Percentiles rank a stretch among this genome's conserved stretches.
phyloP scores from a whole-genome alignment of 2,113 vertebrate species.

The Arenaria interpres region DNA sequence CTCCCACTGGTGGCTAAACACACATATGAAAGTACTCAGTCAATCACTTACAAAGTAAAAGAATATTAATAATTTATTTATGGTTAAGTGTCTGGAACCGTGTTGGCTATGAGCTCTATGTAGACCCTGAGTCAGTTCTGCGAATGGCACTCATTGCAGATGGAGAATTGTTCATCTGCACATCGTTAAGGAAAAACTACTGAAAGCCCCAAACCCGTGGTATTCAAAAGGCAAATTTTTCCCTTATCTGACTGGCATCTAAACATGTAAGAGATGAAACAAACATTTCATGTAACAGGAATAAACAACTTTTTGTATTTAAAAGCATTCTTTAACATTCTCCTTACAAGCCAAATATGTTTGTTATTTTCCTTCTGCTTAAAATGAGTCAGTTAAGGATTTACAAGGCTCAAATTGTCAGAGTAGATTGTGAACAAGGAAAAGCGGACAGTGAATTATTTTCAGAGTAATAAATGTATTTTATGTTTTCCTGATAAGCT shows the following conservation, averaged over 20 bases:
- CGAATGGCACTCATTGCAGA: neutral
- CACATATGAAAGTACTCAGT: neutral
- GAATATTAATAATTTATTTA: neutral
- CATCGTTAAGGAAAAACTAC: neutral
- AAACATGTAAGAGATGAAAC: neutral
- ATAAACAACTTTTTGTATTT: conserved; percentile 7
- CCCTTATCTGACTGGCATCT: neutral
- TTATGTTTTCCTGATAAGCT: neutral
- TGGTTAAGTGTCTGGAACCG: neutral
- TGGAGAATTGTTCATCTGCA: neutral
- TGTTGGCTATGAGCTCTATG: neutral
- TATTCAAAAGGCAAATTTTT: neutral
- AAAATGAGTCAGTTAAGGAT: conserved; percentile 40
- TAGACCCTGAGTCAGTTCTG: neutral
- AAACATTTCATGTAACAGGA: neutral
- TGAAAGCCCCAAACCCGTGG: neutral
- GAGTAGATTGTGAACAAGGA: neutral
- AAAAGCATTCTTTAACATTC: conserved; percentile 1
- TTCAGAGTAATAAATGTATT: neutral
- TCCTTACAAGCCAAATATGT: neutral
- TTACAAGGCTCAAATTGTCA: neutral
- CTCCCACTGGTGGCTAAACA: neutral
- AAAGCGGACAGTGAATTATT: neutral
- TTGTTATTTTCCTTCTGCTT: neutral
- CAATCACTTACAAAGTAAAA: neutral